Conservation (phyloP, 1,140 invertebrate genomes). For the Steinernema khuongi region DNA sequence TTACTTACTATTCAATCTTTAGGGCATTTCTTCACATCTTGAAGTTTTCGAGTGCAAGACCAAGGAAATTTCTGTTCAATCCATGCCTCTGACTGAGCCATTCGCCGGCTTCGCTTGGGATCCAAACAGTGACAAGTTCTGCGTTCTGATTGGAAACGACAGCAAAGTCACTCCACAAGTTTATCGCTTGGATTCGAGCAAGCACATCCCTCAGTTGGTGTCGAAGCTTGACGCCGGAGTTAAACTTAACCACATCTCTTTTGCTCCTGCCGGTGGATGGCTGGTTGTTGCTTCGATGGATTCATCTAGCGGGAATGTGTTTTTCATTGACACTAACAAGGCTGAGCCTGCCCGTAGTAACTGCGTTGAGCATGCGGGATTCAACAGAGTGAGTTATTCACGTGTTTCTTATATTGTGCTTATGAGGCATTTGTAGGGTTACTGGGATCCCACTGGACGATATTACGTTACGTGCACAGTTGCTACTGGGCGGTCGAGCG, state of each 20-base stretch:
- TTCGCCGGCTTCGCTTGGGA: slow-evolving; percentile 98
- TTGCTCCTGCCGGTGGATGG: slow-evolving; percentile 54
- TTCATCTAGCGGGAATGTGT: slow-evolving; percentile 46
- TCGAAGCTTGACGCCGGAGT: slow-evolving; percentile 54
- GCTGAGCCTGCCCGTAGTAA: slow-evolving; percentile 52
- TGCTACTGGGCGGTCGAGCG: slow-evolving; percentile 82
- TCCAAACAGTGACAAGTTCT: slow-evolving; percentile 68
- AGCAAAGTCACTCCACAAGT: slow-evolving; percentile 52
- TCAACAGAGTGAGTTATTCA: slow-evolving; percentile 47
- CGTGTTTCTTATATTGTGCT: neutral
- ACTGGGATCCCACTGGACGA: slow-evolving; percentile 97
- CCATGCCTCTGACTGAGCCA: slow-evolving; percentile 64
- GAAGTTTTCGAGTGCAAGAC: slow-evolving; percentile 87
- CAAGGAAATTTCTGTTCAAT: slow-evolving; percentile 95
- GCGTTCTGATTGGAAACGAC: slow-evolving; percentile 46
- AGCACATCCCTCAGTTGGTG: slow-evolving; percentile 47
- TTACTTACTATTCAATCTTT: slow-evolving; percentile 46
- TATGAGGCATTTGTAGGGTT: too few relatives aligned
- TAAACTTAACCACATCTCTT: slow-evolving; percentile 49
- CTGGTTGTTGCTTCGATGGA: slow-evolving; percentile 48
- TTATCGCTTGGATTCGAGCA: slow-evolving; percentile 49
- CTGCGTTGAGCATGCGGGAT: slow-evolving; percentile 50
- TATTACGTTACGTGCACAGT: slow-evolving; percentile 92
- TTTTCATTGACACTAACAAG: slow-evolving; percentile 53
- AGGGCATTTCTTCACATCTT: slow-evolving; percentile 96